Evolutionary conservation across 2,797 vertebrate species (phyloP).

Genomic region (Cynodonichthys magdalenae): DNA sequence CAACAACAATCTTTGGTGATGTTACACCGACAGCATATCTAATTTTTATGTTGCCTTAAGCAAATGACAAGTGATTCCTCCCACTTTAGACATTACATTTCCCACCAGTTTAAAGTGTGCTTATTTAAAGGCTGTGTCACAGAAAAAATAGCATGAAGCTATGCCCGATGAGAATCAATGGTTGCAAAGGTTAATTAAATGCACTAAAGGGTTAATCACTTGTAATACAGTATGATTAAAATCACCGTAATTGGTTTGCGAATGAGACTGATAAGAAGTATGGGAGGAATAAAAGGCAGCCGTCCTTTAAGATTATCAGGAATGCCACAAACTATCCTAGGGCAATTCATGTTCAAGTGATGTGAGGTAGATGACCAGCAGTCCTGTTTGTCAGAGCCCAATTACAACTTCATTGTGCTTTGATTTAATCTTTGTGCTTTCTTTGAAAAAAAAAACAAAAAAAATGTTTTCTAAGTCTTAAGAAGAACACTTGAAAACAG

Average conservation of each 20-base stretch:
- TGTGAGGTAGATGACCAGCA: slow-evolving; percentile 48
- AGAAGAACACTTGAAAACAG: slow-evolving; percentile 35
- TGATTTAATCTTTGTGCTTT: slow-evolving; percentile 29
- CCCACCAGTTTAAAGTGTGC: slow-evolving; percentile 77
- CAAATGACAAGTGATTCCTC: slow-evolving; percentile 73
- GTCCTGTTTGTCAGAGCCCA: slow-evolving; percentile 29
- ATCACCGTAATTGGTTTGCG: slow-evolving; percentile 80
- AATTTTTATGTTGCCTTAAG: slow-evolving; percentile 61
- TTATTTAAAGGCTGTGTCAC: slow-evolving; percentile 80
- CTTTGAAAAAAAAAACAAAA: not conserved
- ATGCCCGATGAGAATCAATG: slow-evolving; percentile 73
- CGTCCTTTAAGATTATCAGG: slow-evolving; percentile 67
- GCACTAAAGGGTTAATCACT: slow-evolving; percentile 83
- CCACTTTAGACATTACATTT: slow-evolving; percentile 79
- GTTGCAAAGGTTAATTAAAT: slow-evolving; percentile 83
- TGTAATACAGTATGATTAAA: slow-evolving; percentile 83
- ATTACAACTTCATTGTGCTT: slow-evolving; percentile 29
- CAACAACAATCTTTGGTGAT: slow-evolving; percentile 43
- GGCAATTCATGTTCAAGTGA: slow-evolving; percentile 37
- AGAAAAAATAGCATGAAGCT: slow-evolving; percentile 63
- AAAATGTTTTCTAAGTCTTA: slow-evolving; percentile 28
- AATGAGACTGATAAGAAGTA: slow-evolving; percentile 67
- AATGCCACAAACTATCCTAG: slow-evolving; percentile 48
- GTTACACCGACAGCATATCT: slow-evolving; percentile 56
- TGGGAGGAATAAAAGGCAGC: slow-evolving; percentile 39